These are phyloP conservation scores for Periophthalmodon schlosseri DNA, from an alignment of 2,113 vertebrate species.

Conservation along the genomic window DNA sequence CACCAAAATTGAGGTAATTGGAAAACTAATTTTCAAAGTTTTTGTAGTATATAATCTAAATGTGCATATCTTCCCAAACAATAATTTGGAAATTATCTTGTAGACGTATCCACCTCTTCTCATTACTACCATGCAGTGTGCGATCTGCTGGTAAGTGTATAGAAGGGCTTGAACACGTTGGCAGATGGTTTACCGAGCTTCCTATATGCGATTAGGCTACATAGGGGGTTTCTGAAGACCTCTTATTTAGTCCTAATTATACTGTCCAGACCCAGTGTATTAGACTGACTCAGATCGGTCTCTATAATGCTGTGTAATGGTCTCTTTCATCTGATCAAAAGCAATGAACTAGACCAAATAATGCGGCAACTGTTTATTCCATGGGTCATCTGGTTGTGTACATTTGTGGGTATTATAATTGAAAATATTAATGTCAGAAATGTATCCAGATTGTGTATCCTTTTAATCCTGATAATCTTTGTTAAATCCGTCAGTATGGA, in stretches of 20 bases:
- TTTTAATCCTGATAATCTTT: slow-evolving; percentile 76
- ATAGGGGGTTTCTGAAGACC: slow-evolving; percentile 49
- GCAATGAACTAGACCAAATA: slow-evolving; percentile 23
- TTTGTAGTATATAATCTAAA: background rate
- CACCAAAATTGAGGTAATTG: background rate
- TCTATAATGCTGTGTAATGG: slow-evolving; percentile 19
- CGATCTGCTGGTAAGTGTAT: slow-evolving; percentile 54
- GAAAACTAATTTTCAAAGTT: background rate
- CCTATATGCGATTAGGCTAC: slow-evolving; percentile 63
- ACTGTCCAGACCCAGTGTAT: slow-evolving; percentile 40
- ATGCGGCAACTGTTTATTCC: background rate
- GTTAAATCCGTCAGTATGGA: slow-evolving; percentile 68
- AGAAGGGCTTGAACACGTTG: slow-evolving; percentile 50
- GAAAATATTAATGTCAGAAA: slow-evolving; percentile 30
- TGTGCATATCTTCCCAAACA: too few relatives aligned
- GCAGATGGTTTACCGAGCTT: slow-evolving; percentile 69
- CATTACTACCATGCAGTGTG: background rate
- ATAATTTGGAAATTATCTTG: background rate
- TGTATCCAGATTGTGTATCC: slow-evolving; percentile 57
- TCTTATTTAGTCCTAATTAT: slow-evolving; percentile 61
- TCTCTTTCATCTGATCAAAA: slow-evolving; percentile 38
- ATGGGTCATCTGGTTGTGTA: background rate
- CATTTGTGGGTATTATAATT: background rate
- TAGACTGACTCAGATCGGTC: slow-evolving; percentile 45
- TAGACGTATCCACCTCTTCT: background rate